Conservation (phyloP, 1,140 invertebrate genomes). For the Battus philenor region DNA sequence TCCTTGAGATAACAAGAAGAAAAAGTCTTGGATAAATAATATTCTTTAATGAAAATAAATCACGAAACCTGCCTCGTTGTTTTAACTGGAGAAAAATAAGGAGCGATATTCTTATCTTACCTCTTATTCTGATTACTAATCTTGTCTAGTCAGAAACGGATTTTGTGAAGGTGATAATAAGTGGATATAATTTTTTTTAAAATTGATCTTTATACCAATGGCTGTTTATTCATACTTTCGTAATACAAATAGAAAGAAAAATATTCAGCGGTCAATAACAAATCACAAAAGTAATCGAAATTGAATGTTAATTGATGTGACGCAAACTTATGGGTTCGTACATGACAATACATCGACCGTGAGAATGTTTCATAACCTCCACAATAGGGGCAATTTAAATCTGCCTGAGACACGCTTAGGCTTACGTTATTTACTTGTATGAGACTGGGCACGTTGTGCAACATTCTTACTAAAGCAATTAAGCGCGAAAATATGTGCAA, state of each 20-base stretch:
- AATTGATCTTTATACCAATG: no score
- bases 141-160: no score
- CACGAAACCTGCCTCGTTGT: no score
- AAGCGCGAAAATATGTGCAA: constrained; percentile 18
- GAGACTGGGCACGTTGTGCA: constrained; percentile 32
- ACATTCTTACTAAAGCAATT: constrained; percentile 35
- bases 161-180: no score
- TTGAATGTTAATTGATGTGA: constrained; percentile 34
- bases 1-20: no score
- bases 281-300: constrained; percentile 24
- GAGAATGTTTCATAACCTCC: constrained; percentile 54
- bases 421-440: constrained; percentile 46
- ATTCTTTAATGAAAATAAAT: no score
- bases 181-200: no score
- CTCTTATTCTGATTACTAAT: no score
- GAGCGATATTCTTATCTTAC: no score
- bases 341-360: constrained; percentile 53
- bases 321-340: constrained; percentile 33
- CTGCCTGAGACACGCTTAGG: constrained; percentile 46
- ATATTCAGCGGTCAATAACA: constrained; percentile 20
- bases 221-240: no score
- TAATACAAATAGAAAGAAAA: constrained; percentile 20
- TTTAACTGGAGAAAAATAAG: no score
- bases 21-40: no score
- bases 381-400: constrained; percentile 60